Conservation (phyloP, 1,140 invertebrate genomes). For the Lordiphosa mommai region DNA sequence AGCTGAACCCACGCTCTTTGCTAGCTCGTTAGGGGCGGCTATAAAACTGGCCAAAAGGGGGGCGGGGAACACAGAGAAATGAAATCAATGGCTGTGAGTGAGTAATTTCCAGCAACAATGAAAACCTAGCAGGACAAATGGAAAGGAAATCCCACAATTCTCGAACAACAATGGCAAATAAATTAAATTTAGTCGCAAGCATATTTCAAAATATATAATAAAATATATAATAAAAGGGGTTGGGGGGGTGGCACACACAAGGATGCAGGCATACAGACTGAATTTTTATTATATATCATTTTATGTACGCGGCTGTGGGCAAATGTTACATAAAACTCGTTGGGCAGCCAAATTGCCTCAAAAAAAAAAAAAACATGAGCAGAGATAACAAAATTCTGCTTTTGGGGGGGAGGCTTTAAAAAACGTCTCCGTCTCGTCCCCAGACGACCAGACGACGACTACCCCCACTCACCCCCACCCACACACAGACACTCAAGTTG, state of each 20-base stretch:
- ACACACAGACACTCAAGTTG: slow-evolving; percentile 31
- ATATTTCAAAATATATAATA: slow-evolving; percentile 76
- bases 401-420: slow-evolving; percentile 13
- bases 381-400: slow-evolving; percentile 27
- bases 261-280: slow-evolving; percentile 43
- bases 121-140: slow-evolving; percentile 50
- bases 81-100: slow-evolving; percentile 54
- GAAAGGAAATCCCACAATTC: slow-evolving; percentile 66
- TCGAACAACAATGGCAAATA: slow-evolving; percentile 70
- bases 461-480: slow-evolving; percentile 23
- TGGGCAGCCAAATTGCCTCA: slow-evolving; percentile 30
- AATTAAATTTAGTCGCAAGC: slow-evolving; percentile 74
- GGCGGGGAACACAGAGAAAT: slow-evolving; percentile 24
- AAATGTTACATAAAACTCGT: slow-evolving; percentile 69
- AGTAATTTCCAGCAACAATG: slow-evolving; percentile 53
- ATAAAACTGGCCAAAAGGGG: slow-evolving; percentile 25
- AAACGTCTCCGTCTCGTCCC: slow-evolving; percentile 33
- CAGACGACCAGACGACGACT: slow-evolving; percentile 45
- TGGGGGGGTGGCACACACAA: slow-evolving; percentile 30
- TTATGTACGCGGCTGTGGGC: slow-evolving; percentile 61
- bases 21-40: slow-evolving; percentile 43
- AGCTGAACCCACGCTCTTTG: slow-evolving; percentile 26
- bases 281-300: slow-evolving; percentile 65
- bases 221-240: too few species aligned
- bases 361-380: background rate